Percentiles rank a stretch among this genome's conserved stretches.
Conservation (phyloP, 2,797 vertebrate genomes). For the Hydrolagus colliei region DNA sequence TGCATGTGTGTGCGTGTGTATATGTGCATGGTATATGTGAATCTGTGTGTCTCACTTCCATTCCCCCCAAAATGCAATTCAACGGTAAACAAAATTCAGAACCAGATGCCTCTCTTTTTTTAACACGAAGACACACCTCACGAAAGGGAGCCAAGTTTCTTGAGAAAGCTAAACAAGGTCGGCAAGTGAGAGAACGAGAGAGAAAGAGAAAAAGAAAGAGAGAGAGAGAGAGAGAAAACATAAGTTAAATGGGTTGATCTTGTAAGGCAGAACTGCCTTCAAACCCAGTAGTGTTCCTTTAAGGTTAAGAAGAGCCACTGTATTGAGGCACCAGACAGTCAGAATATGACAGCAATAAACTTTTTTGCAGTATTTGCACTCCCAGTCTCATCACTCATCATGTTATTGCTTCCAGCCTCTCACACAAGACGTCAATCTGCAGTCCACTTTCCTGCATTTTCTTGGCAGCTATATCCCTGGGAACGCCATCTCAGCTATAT, state of each 20-base stretch:
- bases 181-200: not conserved
- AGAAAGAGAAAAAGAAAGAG: not conserved
- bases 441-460: constrained; percentile 35
- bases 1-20: no score
- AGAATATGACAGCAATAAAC: constrained; percentile 41
- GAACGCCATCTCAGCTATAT: constrained; percentile 38
- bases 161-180: not conserved
- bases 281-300: constrained; percentile 17
- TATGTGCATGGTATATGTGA: no score
- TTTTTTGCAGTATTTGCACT: constrained; percentile 33
- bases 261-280: not conserved
- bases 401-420: constrained; percentile 1
- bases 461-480: constrained; percentile 36
- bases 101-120: constrained; percentile 14
- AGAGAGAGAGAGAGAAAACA: not conserved
- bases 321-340: constrained; percentile 42
- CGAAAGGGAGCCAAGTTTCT: constrained; percentile 17
- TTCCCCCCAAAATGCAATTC: constrained; percentile 11
- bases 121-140: not conserved
- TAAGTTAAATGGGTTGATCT: not conserved
- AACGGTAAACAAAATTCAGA: constrained; percentile 16
- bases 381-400: constrained; percentile 46
- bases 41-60: no score
- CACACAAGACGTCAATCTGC: constrained; percentile 39
- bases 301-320: constrained; percentile 37